Percentiles rank a stretch among this genome's conserved stretches.
Evolutionary conservation across 1,140 invertebrate genomes (phyloP).

Genomic region (Papilio machaon): DNA sequence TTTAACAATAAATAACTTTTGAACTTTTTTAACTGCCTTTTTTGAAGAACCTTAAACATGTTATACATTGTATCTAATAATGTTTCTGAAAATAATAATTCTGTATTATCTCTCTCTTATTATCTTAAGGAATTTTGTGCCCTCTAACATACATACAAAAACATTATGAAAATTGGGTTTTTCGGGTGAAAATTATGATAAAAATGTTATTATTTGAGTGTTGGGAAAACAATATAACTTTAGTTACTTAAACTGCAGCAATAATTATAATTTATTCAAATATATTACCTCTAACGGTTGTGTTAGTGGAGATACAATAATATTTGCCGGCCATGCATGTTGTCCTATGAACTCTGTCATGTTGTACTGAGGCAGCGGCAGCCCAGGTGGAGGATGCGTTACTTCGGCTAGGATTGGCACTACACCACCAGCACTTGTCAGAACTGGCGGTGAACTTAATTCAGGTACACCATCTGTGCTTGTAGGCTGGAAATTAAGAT

Average conservation of each 20-base stretch:
- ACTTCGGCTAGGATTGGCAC: slow-evolving; percentile 71
- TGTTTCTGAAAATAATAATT: no score
- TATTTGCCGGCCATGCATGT: slow-evolving; percentile 74
- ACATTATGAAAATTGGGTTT: no score
- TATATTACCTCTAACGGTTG: slow-evolving; percentile 73
- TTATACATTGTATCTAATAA: no score
- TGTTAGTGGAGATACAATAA: slow-evolving; percentile 72
- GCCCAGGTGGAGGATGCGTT: slow-evolving; percentile 68
- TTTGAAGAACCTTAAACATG: no score
- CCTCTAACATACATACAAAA: no score
- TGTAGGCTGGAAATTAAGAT: slow-evolving; percentile 54
- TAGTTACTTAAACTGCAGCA: neutral
- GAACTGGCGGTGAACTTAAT: slow-evolving; percentile 66
- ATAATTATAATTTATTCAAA: neutral
- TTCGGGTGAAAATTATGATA: no score
- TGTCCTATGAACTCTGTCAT: slow-evolving; percentile 74
- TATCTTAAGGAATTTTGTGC: no score
- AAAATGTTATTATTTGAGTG: no score
- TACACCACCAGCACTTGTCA: slow-evolving; percentile 61
- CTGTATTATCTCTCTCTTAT: no score
- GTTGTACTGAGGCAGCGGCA: slow-evolving; percentile 75
- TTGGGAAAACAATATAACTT: no score
- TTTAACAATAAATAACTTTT: no score
- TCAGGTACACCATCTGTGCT: slow-evolving; percentile 70
- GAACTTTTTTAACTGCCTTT: no score